A percentile compares a stretch with the other conserved stretches of the same genome.
phyloP scores from a whole-genome alignment of 2,797 vertebrate genomes.

The Diceros bicornis region DNA sequence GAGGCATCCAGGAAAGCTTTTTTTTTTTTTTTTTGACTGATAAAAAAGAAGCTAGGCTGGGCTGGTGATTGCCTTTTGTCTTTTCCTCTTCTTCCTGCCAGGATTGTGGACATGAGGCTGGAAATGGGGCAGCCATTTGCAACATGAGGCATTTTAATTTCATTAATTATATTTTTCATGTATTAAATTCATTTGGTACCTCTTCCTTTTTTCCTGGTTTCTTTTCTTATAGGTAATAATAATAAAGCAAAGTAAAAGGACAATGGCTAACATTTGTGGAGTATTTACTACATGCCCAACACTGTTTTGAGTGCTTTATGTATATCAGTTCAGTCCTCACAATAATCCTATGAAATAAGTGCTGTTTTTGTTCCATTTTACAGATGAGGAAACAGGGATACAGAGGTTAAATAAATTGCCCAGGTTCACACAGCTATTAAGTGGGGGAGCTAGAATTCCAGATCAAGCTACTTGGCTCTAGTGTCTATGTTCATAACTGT shows the following conservation, averaged over 20 bases:
- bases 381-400: not conserved
- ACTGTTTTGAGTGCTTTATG: not conserved
- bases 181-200: not conserved
- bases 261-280: not conserved
- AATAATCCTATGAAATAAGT: not conserved
- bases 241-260: not conserved
- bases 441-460: not conserved
- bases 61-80: not conserved
- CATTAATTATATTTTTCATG: not conserved
- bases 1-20: not conserved
- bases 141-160: not conserved
- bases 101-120: not conserved
- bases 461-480: not conserved
- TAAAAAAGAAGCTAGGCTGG: not conserved
- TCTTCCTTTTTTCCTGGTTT: not conserved
- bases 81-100: not conserved
- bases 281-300: not conserved
- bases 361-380: not conserved
- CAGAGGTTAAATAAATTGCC: not conserved
- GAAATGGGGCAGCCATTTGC: not conserved
- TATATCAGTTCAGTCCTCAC: not conserved
- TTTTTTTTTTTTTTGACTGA: not conserved
- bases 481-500: not conserved
- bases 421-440: not conserved
- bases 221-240: not conserved